Conservation (phyloP, 2,888 invertebrate genomes). For the Anthrax anthrax region DNA sequence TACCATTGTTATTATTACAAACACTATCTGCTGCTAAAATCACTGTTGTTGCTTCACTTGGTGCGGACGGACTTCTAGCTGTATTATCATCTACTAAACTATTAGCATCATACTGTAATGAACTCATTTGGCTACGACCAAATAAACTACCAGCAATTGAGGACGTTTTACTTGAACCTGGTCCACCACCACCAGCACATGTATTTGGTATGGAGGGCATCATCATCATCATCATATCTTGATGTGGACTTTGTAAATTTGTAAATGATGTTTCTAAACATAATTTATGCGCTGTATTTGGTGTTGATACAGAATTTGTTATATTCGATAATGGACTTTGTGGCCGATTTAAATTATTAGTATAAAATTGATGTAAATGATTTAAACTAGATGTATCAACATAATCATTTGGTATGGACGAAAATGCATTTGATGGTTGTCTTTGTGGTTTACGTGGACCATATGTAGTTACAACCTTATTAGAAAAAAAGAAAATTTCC, state of each 20-base stretch:
- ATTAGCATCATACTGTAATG: constrained; percentile 35
- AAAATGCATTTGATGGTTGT: constrained; percentile 33
- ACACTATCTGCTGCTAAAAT: constrained; percentile 16
- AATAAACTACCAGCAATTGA: constrained; percentile 31
- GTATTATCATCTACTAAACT: constrained; percentile 28
- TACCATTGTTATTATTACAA: constrained; percentile 1
- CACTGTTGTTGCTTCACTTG: constrained; percentile 28
- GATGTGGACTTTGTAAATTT: constrained; percentile 44
- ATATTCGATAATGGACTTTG: constrained; percentile 39
- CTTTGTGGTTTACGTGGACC: constrained; percentile 69
- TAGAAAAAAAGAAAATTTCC: too few species aligned
- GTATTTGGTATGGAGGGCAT: constrained; percentile 8
- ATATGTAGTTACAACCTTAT: constrained; percentile 65
- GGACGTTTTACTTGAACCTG: constrained; percentile 26
- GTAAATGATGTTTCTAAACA: constrained; percentile 66
- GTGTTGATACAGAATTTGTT: constrained; percentile 33
- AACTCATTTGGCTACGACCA: constrained; percentile 32
- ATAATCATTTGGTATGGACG: constrained; percentile 29
- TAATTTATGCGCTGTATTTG: constrained; percentile 40
- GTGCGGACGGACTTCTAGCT: constrained; percentile 27
- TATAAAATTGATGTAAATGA: constrained; percentile 15
- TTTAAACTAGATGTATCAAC: constrained; percentile 18
- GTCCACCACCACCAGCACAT: too few species aligned
- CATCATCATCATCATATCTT: too few species aligned
- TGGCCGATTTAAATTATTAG: constrained; percentile 21